Conservation (phyloP, 2,797 vertebrate species). For the Tapera naevia region DNA sequence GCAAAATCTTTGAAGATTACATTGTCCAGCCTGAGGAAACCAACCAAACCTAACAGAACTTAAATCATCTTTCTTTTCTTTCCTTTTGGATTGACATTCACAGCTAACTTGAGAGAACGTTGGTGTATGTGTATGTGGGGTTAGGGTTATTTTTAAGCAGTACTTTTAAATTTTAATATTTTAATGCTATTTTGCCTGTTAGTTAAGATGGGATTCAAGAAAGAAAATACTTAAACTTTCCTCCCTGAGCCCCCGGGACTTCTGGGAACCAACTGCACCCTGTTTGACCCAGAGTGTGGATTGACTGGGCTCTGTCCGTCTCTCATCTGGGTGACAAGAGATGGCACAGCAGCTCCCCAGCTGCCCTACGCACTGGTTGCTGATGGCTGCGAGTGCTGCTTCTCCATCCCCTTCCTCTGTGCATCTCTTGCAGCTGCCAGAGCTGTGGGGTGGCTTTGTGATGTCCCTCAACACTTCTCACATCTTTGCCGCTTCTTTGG, state of each 20-base stretch:
- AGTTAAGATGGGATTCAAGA: not conserved
- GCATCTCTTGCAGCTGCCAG: rapidly evolving
- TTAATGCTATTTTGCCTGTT: no score
- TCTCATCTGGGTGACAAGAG: not conserved
- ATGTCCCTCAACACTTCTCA: not conserved
- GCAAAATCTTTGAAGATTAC: not conserved
- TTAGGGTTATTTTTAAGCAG: no score
- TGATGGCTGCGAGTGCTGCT: not conserved
- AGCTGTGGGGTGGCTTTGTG: not conserved
- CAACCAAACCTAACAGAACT: not conserved
- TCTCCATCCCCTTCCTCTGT: not conserved
- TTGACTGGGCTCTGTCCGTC: not conserved
- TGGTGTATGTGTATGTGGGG: no score
- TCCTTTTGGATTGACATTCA: not conserved
- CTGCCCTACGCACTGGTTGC: not conserved
- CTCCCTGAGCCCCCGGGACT: not conserved
- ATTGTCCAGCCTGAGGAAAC: not conserved
- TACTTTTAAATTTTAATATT: no score
- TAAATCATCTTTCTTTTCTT: not conserved
- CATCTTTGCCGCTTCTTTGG: not conserved
- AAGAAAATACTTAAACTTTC: not conserved
- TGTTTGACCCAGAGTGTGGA: not conserved
- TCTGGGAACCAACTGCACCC: not conserved
- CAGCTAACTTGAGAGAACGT: not conserved
- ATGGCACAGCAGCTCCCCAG: not conserved